Evolutionary conservation across 2,113 vertebrate species (phyloP).

Genomic region (Tinamus guttatus): DNA sequence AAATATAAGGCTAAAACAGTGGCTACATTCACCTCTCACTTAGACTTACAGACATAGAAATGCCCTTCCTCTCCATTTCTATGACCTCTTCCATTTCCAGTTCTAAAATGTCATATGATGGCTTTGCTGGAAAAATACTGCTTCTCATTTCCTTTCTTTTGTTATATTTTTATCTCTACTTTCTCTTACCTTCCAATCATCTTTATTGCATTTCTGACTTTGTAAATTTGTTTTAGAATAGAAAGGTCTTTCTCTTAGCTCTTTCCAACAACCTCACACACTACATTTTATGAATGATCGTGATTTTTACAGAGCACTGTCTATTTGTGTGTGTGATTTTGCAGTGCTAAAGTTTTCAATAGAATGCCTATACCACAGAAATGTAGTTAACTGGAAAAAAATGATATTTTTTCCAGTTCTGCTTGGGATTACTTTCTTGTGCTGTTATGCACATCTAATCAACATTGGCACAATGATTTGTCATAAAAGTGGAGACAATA

Average conservation of each 20-base stretch:
- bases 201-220: constrained; percentile 11
- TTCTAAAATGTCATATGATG: background rate
- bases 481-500: constrained; percentile 24
- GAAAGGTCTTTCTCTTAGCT: background rate
- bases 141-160: background rate
- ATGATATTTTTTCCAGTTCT: constrained; percentile 28
- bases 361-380: constrained; percentile 49
- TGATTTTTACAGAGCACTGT: background rate
- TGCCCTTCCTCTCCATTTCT: background rate
- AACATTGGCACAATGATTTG: constrained; percentile 17
- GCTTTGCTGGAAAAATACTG: background rate
- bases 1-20: background rate
- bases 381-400: constrained; percentile 51
- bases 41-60: rapidly evolving
- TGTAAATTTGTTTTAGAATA: constrained; percentile 20
- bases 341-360: constrained; percentile 30
- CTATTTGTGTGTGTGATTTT: constrained; percentile 21
- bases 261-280: background rate
- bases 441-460: constrained; percentile 56
- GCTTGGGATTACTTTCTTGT: constrained; percentile 30
- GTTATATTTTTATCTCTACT: background rate
- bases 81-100: background rate
- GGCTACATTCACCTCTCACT: background rate
- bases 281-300: constrained; percentile 26
- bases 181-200: background rate